phyloP scores from a whole-genome alignment of 2,797 vertebrate species.

The Furcifer pardalis region DNA sequence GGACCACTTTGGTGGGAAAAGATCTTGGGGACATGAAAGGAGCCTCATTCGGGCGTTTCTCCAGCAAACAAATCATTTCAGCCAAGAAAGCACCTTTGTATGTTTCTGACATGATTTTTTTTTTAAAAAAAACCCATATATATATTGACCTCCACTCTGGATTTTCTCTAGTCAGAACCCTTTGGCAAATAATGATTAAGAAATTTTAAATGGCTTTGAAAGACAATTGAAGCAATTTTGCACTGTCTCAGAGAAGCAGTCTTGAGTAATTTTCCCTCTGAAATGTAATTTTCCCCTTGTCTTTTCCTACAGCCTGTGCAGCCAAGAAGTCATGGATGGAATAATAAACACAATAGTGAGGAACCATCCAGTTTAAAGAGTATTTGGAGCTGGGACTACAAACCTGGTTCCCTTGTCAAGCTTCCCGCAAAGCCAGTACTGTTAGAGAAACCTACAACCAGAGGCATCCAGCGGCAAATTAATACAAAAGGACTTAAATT shows the following conservation, averaged over 20 bases:
- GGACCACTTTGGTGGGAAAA: no score
- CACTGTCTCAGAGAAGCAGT: not conserved
- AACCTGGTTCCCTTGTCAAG: slow-evolving; percentile 24
- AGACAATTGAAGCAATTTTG: not conserved
- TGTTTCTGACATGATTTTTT: no score
- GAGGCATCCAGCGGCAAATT: slow-evolving; percentile 80
- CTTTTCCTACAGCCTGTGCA: slow-evolving; percentile 71
- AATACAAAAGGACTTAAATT: slow-evolving; percentile 76
- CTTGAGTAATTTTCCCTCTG: not conserved
- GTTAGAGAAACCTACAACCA: slow-evolving; percentile 75
- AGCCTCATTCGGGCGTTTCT: no score
- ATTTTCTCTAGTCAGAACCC: not conserved
- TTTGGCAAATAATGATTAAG: not conserved
- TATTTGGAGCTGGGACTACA: slow-evolving; percentile 85
- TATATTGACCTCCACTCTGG: not conserved
- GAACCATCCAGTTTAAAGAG: slow-evolving; percentile 66
- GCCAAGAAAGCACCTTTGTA: no score
- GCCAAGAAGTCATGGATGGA: slow-evolving; percentile 82
- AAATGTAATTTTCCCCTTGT: accelerated
- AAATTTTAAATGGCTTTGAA: not conserved
- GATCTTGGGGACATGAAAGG: no score
- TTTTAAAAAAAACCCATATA: no score
- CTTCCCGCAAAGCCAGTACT: slow-evolving; percentile 23
- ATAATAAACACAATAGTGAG: slow-evolving; percentile 47
- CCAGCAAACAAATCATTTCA: no score